Evolutionary conservation across 2,888 invertebrate species (phyloP).

Genomic region (Stenotaenia linearis): DNA sequence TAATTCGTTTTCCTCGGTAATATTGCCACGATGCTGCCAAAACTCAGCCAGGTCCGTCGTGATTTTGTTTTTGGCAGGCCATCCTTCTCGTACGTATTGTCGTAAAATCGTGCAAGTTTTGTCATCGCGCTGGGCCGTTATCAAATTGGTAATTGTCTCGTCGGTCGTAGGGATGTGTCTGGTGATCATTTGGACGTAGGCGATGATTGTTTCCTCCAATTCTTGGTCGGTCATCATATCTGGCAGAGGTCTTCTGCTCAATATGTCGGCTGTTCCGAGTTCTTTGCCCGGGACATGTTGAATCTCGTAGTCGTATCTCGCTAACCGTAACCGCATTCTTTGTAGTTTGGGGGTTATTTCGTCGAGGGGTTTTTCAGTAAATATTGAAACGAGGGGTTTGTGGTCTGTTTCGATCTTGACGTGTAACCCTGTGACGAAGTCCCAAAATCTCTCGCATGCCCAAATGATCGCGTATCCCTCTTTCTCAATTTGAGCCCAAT

Average conservation of each 20-base stretch:
- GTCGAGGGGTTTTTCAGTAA: constrained; percentile 43
- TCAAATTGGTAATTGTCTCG: background rate
- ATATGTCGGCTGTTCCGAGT: constrained; percentile 41
- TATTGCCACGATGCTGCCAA: background rate
- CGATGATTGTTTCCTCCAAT: background rate
- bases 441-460: constrained; percentile 43
- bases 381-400: constrained; percentile 44
- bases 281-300: constrained; percentile 42
- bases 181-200: background rate
- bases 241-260: constrained; percentile 38
- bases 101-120: background rate
- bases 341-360: constrained; percentile 45
- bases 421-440: constrained; percentile 42
- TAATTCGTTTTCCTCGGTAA: background rate
- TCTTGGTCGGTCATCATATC: background rate
- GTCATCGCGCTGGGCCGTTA: background rate
- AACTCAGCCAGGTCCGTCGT: background rate
- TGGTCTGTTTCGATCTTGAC: constrained; percentile 45
- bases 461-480: constrained; percentile 44
- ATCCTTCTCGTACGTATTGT: background rate
- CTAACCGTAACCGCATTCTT: constrained; percentile 39
- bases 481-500: constrained; percentile 46
- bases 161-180: background rate
- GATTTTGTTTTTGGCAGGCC: background rate
- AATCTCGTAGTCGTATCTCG: constrained; percentile 39